These are phyloP conservation scores for Caenorhabditis macrosperma DNA, from an alignment of 2,888 invertebrate genomes.

Conservation along the genomic window DNA sequence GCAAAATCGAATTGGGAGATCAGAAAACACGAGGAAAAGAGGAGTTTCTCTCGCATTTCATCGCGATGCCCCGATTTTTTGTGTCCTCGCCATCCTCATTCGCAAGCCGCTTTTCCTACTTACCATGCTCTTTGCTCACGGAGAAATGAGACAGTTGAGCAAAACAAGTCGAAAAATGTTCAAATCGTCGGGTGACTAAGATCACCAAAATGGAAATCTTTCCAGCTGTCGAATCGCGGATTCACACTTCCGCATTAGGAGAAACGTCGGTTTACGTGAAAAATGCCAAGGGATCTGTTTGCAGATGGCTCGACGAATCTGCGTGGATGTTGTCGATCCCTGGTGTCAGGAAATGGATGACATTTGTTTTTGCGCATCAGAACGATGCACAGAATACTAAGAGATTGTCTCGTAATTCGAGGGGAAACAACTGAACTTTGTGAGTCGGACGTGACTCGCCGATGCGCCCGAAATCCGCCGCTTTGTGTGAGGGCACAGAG, in stretches of 20 bases:
- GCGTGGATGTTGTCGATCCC: slow-evolving; percentile 6
- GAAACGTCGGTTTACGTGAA: slow-evolving; percentile 11
- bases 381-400: not conserved
- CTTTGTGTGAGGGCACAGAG: not conserved
- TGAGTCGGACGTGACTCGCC: not conserved
- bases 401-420: not conserved
- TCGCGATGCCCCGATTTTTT: not conserved
- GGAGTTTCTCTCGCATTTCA: slow-evolving; percentile 9
- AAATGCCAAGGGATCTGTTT: not conserved
- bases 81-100: not conserved
- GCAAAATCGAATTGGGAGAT: slow-evolving; percentile 27
- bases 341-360: not conserved
- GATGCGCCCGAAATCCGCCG: not conserved
- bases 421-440: not conserved
- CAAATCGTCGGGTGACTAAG: not conserved
- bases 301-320: not conserved
- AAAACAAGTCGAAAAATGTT: not conserved
- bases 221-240: not conserved
- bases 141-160: not conserved
- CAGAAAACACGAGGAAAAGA: slow-evolving; percentile 32
- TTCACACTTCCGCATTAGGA: slow-evolving; percentile 11
- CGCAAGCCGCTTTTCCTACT: not conserved
- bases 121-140: not conserved
- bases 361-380: slow-evolving; percentile 1
- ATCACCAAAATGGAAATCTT: not conserved